Percentiles rank a stretch among this genome's conserved stretches.
Evolutionary conservation across 1,140 invertebrate species (phyloP).

Genomic region (Pseudomyrmex pallidus): DNA sequence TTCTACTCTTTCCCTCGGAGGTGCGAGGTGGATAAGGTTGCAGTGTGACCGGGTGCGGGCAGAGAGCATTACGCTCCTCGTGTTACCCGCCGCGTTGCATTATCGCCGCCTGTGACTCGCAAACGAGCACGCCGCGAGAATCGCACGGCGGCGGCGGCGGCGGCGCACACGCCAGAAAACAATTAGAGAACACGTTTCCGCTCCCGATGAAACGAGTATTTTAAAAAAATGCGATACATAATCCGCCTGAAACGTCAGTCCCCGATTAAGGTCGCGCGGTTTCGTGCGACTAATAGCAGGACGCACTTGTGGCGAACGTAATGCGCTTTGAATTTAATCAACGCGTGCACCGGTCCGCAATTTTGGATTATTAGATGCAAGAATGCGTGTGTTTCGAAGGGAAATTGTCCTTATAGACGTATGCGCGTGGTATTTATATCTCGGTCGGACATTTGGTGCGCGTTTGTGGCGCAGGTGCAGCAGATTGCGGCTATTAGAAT

Average conservation of each 20-base stretch:
- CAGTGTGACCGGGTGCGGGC: constrained; percentile 58
- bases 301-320: no score
- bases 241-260: no score
- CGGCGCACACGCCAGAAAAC: constrained; percentile 39
- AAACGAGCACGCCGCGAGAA: constrained; percentile 45
- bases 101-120: constrained; percentile 51
- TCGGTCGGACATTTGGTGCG: neutral
- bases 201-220: neutral
- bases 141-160: neutral
- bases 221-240: no score
- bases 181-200: constrained; percentile 43
- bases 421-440: neutral
- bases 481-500: constrained; percentile 63
- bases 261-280: constrained; percentile 5
- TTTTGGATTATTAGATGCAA: constrained; percentile 51
- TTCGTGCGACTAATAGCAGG: constrained; percentile 35
- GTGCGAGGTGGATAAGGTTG: constrained; percentile 65
- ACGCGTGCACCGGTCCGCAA: constrained; percentile 14
- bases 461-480: constrained; percentile 57
- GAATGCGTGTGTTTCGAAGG: constrained; percentile 6
- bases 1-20: constrained; percentile 54
- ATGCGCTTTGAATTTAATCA: constrained; percentile 58
- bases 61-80: constrained; percentile 69
- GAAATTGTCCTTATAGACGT: constrained; percentile 21
- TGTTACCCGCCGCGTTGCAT: constrained; percentile 68